These are phyloP conservation scores for Rhegmatorhina hoffmannsi DNA, from an alignment of 2,113 vertebrate species.

Conservation along the genomic window DNA sequence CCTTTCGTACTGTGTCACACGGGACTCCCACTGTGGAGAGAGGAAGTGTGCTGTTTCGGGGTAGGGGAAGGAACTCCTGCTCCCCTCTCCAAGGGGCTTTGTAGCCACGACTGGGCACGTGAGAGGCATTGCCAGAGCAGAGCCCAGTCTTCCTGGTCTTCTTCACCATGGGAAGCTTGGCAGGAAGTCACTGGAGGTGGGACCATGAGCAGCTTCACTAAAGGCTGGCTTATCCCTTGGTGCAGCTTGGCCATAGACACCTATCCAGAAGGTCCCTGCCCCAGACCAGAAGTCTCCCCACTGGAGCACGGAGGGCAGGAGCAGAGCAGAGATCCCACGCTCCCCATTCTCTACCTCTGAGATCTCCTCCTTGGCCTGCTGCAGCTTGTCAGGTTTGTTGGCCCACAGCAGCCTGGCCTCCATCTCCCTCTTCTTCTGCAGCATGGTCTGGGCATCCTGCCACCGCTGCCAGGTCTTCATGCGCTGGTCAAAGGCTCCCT, in stretches of 20 bases:
- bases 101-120: accelerated
- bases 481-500: constrained; percentile 96
- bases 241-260: background rate
- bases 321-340: accelerated
- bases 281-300: background rate
- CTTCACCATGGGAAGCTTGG: accelerated
- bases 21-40: constrained; percentile 90
- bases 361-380: constrained; percentile 97
- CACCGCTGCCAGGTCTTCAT: constrained; percentile 98
- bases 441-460: constrained; percentile 90
- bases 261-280: background rate
- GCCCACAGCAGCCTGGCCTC: constrained; percentile 96
- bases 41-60: background rate
- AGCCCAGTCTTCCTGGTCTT: accelerated
- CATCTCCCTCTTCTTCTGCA: constrained; percentile 95
- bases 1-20: constrained; percentile 91
- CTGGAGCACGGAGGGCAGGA: background rate
- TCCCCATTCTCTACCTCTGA: constrained; percentile 78
- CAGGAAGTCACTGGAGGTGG: accelerated
- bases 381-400: constrained; percentile 96
- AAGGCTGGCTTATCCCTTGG: background rate
- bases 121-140: background rate
- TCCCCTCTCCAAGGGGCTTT: background rate
- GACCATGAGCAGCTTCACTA: background rate
- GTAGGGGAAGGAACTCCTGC: background rate